Conservation (phyloP, 1,140 invertebrate genomes). For the Zaprionus lachaisei region DNA sequence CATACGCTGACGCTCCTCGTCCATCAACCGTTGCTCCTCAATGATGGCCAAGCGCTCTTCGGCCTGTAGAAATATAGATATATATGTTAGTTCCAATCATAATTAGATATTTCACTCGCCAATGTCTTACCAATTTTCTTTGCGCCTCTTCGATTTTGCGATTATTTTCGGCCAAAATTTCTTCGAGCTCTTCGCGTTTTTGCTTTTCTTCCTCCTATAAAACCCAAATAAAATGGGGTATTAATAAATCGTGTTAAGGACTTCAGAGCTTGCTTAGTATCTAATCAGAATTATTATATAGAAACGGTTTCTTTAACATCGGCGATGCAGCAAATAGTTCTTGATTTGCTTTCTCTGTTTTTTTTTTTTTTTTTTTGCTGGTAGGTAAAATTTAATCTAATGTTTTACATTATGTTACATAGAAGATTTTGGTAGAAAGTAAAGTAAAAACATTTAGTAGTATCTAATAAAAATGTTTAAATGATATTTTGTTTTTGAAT, state of each 20-base stretch:
- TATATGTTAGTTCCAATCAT: not conserved
- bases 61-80: constrained; percentile 87
- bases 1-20: constrained; percentile 96
- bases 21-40: constrained; percentile 97
- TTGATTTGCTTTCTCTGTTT: constrained; percentile 43
- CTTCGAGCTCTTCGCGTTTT: constrained; percentile 97
- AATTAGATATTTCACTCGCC: not conserved
- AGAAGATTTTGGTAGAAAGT: constrained; percentile 70
- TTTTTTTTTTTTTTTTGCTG: constrained; percentile 58
- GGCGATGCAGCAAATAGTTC: constrained; percentile 52
- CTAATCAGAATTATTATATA: constrained; percentile 59
- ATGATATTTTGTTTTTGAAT: constrained; percentile 42
- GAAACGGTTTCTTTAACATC: constrained; percentile 72
- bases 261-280: constrained; percentile 56
- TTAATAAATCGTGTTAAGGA: constrained; percentile 58
- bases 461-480: constrained; percentile 77
- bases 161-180: constrained; percentile 99
- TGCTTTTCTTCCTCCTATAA: constrained; percentile 97
- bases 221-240: constrained; percentile 77
- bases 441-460: constrained; percentile 74
- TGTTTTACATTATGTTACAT: constrained; percentile 75
- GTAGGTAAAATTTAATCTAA: constrained; percentile 71
- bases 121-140: constrained; percentile 93
- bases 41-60: constrained; percentile 98
- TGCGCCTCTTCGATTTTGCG: constrained; percentile 98